Conservation (phyloP, 2,888 invertebrate species). For the Camponotus fellah region DNA sequence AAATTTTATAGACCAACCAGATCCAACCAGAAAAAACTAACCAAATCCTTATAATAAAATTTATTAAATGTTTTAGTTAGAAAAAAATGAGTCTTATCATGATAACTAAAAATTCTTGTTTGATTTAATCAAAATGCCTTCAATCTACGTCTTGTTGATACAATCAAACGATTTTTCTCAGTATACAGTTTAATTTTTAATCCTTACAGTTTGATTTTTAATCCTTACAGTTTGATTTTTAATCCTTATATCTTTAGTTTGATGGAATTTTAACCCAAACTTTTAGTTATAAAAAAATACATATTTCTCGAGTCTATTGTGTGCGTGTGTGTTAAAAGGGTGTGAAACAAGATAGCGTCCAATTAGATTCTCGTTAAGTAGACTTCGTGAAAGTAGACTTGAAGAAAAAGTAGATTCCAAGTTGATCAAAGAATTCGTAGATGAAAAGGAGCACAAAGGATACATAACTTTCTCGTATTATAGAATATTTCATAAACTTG, state of each 20-base stretch:
- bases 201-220: not conserved
- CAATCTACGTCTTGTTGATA: no score
- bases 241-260: not conserved
- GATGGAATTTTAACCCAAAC: slow-evolving; percentile 1
- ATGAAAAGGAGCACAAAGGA: slow-evolving; percentile 14
- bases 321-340: slow-evolving; percentile 6
- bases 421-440: slow-evolving; percentile 47
- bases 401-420: slow-evolving; percentile 31
- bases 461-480: slow-evolving; percentile 36
- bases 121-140: no score
- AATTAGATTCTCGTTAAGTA: slow-evolving; percentile 33
- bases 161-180: no score
- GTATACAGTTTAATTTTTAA: no score
- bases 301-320: slow-evolving; percentile 6
- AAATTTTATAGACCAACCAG: no score
- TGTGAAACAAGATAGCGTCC: slow-evolving; percentile 12
- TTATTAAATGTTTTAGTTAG: no score
- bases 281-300: slow-evolving; percentile 12
- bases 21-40: no score
- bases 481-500: slow-evolving; percentile 50
- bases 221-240: not conserved
- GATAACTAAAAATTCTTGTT: no score
- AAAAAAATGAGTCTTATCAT: no score
- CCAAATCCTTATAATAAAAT: no score
- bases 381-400: slow-evolving; percentile 13